Evolutionary conservation across 2,797 vertebrate genomes (phyloP), one percentile per base, ranked within the genome.

Genomic region (Acrocephalus scirpaceus): DNA sequence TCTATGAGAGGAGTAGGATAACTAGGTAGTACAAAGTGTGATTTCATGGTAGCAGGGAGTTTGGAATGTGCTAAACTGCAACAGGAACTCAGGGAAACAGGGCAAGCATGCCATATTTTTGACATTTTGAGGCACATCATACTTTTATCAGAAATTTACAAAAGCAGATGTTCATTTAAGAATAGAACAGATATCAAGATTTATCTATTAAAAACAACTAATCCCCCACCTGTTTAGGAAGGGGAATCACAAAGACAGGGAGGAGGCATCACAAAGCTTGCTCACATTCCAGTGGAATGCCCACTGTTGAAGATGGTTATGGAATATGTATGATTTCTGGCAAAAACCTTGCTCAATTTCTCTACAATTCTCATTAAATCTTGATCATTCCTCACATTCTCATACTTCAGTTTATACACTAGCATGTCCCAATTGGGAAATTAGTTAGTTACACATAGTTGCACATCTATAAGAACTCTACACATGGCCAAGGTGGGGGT

Each of bases 401-500:
- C 56, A 34, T 57, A 40, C 16, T 70, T 66, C 47, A 50, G 9
- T 54, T 70, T 53, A 40, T 32, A 19, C 0, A 2, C 7, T 69
- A 53, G 16, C 17, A 71, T 57, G 47, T 70, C 38, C 21, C 45
- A 27, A 0, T 2, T 72, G n/a, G 10, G 7, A 30, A n/a, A n/a
- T n/a, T n/a, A n/a, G n/a, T n/a, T n/a, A n/a, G n/a, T n/a, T n/a
- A n/a, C n/a, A n/a, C n/a, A n/a, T 66, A 32, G 9, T 64, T 78
- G 47, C 38, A 19, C 8, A 48, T 65, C 38, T 51, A 2, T 19
- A 38, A 77, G 66, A 85, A 27, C 9, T 47, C 26, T 47, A 26
- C 47, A 16, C 4, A 45, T 38, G 19, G 5, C 16, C 23, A 34
- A 54, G 5, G 12, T 8, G 5, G 8, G 2, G 0, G 18, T 23